Conservation (phyloP, 1,140 invertebrate genomes). For the Heliconius hermathena region DNA sequence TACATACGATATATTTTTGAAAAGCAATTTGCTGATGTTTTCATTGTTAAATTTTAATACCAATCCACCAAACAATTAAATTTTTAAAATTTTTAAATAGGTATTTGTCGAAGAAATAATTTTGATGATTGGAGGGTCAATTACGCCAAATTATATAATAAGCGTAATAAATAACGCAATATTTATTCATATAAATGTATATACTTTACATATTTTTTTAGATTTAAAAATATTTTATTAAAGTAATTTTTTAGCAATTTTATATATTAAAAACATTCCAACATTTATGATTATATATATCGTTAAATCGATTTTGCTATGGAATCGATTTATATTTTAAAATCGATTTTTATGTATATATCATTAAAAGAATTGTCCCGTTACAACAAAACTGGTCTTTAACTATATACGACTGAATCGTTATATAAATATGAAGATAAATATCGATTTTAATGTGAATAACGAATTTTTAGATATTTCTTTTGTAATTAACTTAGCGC, state of each 20-base stretch:
- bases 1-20: too few relatives aligned
- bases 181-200: background rate
- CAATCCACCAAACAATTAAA: too few relatives aligned
- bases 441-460: conserved; percentile 42
- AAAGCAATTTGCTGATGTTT: too few relatives aligned
- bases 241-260: background rate
- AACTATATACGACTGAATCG: background rate
- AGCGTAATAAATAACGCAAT: background rate
- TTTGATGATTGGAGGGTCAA: background rate
- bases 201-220: background rate
- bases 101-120: too few relatives aligned
- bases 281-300: background rate
- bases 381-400: background rate
- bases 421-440: conserved; percentile 17
- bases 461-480: conserved; percentile 52
- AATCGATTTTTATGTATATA: background rate
- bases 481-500: conserved; percentile 48
- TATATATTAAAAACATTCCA: background rate
- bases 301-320: background rate
- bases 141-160: background rate
- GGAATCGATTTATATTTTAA: too few relatives aligned
- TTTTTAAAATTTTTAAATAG: too few relatives aligned
- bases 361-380: background rate
- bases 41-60: too few relatives aligned
- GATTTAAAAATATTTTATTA: background rate